These are phyloP conservation scores for Pygocentrus nattereri DNA, from an alignment of 2,797 vertebrate species.

Conservation along the genomic window DNA sequence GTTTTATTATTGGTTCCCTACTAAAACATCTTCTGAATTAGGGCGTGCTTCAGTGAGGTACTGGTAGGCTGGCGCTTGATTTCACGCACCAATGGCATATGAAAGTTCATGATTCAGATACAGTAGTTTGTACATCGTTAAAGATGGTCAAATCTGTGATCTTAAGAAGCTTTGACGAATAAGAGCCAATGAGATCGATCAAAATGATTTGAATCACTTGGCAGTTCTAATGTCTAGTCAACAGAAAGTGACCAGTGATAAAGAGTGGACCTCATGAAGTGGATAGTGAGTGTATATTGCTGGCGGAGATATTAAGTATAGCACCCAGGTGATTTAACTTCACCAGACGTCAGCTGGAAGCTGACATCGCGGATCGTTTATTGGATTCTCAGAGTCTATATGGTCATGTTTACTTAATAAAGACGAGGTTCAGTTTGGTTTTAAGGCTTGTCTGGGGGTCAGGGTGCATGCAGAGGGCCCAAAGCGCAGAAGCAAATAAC, in stretches of 20 bases:
- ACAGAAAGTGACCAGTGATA: background rate
- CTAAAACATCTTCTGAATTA: too few species aligned
- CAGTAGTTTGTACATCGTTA: too few species aligned
- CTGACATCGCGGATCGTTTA: background rate
- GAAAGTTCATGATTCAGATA: too few species aligned
- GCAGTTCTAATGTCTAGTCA: too few species aligned
- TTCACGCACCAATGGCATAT: too few species aligned
- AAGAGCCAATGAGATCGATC: too few species aligned
- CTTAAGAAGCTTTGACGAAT: too few species aligned
- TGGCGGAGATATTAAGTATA: background rate
- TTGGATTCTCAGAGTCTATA: background rate
- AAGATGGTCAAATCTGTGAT: too few species aligned
- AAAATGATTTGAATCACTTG: too few species aligned
- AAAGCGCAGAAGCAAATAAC: background rate
- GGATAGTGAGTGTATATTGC: background rate
- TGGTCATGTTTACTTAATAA: background rate
- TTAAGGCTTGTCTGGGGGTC: background rate
- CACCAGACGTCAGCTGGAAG: background rate
- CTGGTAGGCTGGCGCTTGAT: too few species aligned
- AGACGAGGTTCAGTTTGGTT: slow-evolving; percentile 11
- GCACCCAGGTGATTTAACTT: background rate
- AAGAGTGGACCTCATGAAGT: background rate
- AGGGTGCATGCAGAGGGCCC: background rate
- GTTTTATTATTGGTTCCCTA: too few species aligned
- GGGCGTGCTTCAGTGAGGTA: too few species aligned